Conservation (phyloP, 2,888 invertebrate genomes). For the Amphiduros pacificus region DNA sequence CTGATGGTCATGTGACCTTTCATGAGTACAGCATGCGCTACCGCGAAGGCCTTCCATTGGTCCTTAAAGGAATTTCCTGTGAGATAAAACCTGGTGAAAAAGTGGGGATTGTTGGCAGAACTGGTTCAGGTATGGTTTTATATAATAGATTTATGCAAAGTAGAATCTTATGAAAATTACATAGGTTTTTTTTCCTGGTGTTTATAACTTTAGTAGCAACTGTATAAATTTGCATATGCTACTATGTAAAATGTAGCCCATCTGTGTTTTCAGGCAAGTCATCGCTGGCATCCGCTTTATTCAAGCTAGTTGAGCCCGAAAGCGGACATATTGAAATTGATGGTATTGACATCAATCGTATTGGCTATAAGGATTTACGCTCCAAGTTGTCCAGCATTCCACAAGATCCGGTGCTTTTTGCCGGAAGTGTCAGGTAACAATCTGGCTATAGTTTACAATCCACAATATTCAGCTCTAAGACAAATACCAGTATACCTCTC, state of each 20-base stretch:
- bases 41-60: slow-evolving; percentile 50
- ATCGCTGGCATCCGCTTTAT: slow-evolving; percentile 66
- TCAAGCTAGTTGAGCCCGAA: slow-evolving; percentile 66
- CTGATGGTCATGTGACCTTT: slow-evolving; percentile 46
- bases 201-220: too few relatives aligned
- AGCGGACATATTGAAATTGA: slow-evolving; percentile 65
- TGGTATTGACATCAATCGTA: slow-evolving; percentile 61
- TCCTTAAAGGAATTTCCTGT: slow-evolving; percentile 65
- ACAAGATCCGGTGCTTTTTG: slow-evolving; percentile 69
- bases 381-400: slow-evolving; percentile 63
- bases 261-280: slow-evolving; percentile 62
- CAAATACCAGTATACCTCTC: too few relatives aligned
- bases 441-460: too few relatives aligned
- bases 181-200: too few relatives aligned
- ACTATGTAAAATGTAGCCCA: neutral
- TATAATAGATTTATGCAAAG: too few relatives aligned
- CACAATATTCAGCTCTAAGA: too few relatives aligned
- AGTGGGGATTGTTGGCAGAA: slow-evolving; percentile 66
- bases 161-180: too few relatives aligned
- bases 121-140: slow-evolving; percentile 62
- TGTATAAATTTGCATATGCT: neutral
- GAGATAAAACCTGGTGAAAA: slow-evolving; percentile 65
- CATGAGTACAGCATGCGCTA: slow-evolving; percentile 46
- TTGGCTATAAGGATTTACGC: slow-evolving; percentile 64
- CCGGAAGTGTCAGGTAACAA: slow-evolving; percentile 64